These are phyloP conservation scores for Volucella zonaria DNA, from an alignment of 2,888 invertebrate species.

Conservation along the genomic window DNA sequence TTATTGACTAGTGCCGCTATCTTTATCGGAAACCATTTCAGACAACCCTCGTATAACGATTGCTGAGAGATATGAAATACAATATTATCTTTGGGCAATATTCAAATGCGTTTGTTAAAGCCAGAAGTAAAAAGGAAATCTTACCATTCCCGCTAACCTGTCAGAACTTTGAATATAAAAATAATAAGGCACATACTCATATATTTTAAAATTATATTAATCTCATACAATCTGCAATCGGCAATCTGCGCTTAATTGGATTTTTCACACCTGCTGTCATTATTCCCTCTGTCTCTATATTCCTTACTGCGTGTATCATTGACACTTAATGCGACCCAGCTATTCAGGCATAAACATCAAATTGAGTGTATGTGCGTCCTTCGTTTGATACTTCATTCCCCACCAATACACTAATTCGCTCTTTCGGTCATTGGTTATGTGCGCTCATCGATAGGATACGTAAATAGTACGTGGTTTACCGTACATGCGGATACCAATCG, in stretches of 20 bases:
- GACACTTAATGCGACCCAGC: constrained; percentile 48
- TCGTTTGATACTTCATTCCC: constrained; percentile 13
- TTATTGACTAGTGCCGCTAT: too few relatives aligned
- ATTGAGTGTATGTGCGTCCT: constrained; percentile 28
- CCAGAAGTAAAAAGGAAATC: constrained; percentile 9
- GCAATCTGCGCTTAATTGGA: constrained; percentile 70
- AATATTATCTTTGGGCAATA: too few relatives aligned
- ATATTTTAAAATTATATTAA: constrained; percentile 71
- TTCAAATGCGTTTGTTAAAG: not conserved
- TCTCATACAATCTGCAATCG: constrained; percentile 27
- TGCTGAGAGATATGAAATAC: too few relatives aligned
- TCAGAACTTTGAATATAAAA: constrained; percentile 40
- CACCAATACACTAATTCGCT: constrained; percentile 41
- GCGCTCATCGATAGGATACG: constrained; percentile 47
- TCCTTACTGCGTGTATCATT: constrained; percentile 40
- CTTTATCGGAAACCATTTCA: too few relatives aligned
- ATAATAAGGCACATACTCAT: not conserved
- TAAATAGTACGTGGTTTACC: constrained; percentile 55
- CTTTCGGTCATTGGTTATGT: constrained; percentile 55
- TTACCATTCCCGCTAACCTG: constrained; percentile 48
- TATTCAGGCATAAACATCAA: constrained; percentile 50
- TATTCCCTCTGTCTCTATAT: constrained; percentile 37
- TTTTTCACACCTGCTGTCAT: constrained; percentile 70
- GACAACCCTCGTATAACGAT: too few relatives aligned
- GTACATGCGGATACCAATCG: constrained; percentile 52